A percentile compares a stretch with the other conserved stretches of the same genome.
phyloP scores from a whole-genome alignment of 2,888 invertebrate genomes.

The Heliothis peltigera region DNA sequence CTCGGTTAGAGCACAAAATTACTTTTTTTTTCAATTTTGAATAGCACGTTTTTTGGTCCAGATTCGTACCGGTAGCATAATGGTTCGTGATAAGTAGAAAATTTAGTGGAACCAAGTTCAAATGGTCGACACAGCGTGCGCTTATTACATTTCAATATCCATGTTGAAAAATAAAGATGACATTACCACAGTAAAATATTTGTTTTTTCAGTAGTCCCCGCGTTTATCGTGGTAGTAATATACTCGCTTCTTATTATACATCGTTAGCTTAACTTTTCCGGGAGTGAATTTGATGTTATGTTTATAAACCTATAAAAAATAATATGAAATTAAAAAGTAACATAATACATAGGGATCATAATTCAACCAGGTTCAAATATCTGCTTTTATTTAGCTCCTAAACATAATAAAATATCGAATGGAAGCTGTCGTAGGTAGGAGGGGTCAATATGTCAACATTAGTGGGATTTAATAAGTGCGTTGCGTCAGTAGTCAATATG shows the following conservation, averaged over 20 bases:
- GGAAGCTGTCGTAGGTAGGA: slow-evolving; percentile 43
- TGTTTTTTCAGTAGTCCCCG: neutral
- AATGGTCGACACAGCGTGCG: neutral
- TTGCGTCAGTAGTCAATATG: slow-evolving; percentile 51
- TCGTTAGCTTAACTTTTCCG: no score
- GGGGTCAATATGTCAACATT: slow-evolving; percentile 51
- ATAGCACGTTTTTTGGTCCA: neutral
- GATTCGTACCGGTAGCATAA: neutral
- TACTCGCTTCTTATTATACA: no score
- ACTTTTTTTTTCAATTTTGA: neutral
- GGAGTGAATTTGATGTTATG: no score
- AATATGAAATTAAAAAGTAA: no score
- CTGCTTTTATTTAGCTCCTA: slow-evolving; percentile 9
- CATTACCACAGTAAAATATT: slow-evolving; percentile 7
- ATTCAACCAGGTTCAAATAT: neutral
- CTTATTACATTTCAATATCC: neutral
- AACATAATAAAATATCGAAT: slow-evolving; percentile 35
- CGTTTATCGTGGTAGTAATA: no score
- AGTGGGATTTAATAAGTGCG: slow-evolving; percentile 46
- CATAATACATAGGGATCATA: no score
- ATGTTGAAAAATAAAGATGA: slow-evolving; percentile 6
- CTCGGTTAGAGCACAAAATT: neutral
- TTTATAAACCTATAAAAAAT: no score
- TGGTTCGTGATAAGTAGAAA: neutral
- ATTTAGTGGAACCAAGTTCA: neutral